Conservation (phyloP, 2,888 invertebrate species). For the Azorinus chamasolen region DNA sequence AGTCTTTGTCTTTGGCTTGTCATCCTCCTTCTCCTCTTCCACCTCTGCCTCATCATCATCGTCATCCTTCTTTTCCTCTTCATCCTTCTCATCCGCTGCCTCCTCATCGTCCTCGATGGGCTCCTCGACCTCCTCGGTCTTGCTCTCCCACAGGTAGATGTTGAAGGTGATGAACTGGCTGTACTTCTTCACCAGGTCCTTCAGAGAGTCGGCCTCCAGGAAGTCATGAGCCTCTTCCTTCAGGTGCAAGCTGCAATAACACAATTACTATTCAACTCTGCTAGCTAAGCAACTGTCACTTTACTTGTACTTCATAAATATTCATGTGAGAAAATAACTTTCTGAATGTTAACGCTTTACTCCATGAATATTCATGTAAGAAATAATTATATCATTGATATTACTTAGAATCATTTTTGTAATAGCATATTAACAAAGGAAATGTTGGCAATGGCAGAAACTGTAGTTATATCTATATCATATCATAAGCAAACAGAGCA, state of each 20-base stretch:
- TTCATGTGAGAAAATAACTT: too few relatives aligned
- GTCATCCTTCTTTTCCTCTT: conserved; percentile 78
- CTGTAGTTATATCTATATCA: too few relatives aligned
- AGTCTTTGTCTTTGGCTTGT: conserved; percentile 92
- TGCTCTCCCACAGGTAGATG: conserved; percentile 96
- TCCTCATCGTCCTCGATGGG: conserved; percentile 89
- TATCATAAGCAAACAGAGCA: too few relatives aligned
- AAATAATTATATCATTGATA: too few relatives aligned
- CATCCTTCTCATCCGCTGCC: conserved; percentile 79
- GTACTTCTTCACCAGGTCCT: conserved; percentile 97
- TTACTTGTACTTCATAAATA: not conserved
- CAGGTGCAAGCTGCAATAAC: conserved; percentile 91
- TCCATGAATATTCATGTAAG: too few relatives aligned
- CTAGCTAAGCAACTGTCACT: not conserved
- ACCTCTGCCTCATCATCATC: conserved; percentile 87
- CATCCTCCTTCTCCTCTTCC: conserved; percentile 90
- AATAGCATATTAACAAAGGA: too few relatives aligned
- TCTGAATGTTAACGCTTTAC: too few relatives aligned
- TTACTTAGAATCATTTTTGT: too few relatives aligned
- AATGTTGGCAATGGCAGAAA: too few relatives aligned
- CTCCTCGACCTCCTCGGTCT: conserved; percentile 92
- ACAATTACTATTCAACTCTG: too few relatives aligned
- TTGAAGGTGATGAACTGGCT: conserved; percentile 99
- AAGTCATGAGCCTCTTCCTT: conserved; percentile 99
- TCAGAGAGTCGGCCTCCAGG: conserved; percentile 96